Evolutionary conservation across 1,140 invertebrate species (phyloP).

Genomic region (Steinernema feltiae): DNA sequence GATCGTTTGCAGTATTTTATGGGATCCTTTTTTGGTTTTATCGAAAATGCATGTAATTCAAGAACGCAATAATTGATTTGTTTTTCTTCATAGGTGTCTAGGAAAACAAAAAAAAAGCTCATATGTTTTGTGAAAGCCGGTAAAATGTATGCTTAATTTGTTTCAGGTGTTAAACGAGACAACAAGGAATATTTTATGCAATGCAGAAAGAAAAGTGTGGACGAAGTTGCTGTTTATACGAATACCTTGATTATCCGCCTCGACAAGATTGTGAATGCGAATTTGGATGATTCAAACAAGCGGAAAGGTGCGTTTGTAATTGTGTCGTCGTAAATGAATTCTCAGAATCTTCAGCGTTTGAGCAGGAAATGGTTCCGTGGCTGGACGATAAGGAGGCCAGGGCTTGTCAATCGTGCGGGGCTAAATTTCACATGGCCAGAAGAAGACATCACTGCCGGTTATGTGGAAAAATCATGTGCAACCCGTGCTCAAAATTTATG

Average conservation of each 20-base stretch:
- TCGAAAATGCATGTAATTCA: no score
- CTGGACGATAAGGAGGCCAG: conserved; percentile 80
- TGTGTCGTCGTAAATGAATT: conserved; percentile 12
- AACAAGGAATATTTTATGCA: conserved; percentile 69
- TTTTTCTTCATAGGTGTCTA: background rate
- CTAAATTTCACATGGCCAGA: conserved; percentile 75
- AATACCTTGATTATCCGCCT: conserved; percentile 89
- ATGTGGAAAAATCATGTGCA: conserved; percentile 89
- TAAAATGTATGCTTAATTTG: background rate
- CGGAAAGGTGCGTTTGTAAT: conserved; percentile 67
- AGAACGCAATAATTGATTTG: background rate
- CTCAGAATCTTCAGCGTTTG: conserved; percentile 64
- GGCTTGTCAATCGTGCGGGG: conserved; percentile 82
- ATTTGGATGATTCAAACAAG: conserved; percentile 72
- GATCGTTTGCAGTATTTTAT: no score
- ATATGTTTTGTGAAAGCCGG: background rate
- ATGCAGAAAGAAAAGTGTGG: conserved; percentile 69
- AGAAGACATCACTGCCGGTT: conserved; percentile 90
- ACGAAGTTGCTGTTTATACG: conserved; percentile 82
- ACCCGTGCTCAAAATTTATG: conserved; percentile 83
- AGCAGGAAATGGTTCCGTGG: conserved; percentile 80
- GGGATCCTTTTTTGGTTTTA: no score
- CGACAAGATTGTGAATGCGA: conserved; percentile 78
- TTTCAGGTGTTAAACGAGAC: background rate
- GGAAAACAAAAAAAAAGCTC: background rate